These are phyloP conservation scores for Drosophila bocki DNA, from an alignment of 1,140 invertebrate species.

Conservation along the genomic window DNA sequence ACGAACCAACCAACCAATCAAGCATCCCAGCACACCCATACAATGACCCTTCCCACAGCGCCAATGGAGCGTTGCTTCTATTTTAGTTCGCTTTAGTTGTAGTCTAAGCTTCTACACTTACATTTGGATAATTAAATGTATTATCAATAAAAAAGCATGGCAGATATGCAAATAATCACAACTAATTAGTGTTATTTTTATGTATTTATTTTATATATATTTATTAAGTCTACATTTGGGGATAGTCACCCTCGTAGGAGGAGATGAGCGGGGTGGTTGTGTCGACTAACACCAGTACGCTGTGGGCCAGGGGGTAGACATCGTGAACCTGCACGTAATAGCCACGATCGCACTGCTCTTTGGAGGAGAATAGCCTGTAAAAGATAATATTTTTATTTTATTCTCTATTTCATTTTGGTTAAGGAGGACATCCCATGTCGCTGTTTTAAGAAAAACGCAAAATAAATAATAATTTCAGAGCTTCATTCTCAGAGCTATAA, in stretches of 20 bases:
- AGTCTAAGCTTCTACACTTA: constrained; percentile 63
- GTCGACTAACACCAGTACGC: constrained; percentile 88
- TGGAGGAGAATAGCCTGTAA: constrained; percentile 87
- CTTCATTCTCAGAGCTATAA: too few species aligned
- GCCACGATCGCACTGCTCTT: constrained; percentile 86
- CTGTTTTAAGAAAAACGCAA: too few species aligned
- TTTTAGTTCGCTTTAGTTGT: constrained; percentile 65
- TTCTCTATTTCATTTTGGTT: constrained; percentile 23
- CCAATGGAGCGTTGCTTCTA: constrained; percentile 48
- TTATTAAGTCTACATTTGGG: constrained; percentile 6
- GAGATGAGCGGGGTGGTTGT: constrained; percentile 87
- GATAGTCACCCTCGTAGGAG: constrained; percentile 62
- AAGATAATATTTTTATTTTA: constrained; percentile 5
- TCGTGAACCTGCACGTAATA: constrained; percentile 87
- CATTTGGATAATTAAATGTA: constrained; percentile 61
- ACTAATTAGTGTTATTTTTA: too few species aligned
- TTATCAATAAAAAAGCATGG: constrained; percentile 28
- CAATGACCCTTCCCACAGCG: constrained; percentile 42
- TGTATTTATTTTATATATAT: neutral
- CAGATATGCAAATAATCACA: constrained; percentile 4
- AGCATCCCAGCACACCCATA: constrained; percentile 19
- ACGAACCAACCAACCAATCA: neutral
- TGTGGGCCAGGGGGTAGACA: constrained; percentile 87
- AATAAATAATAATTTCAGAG: too few species aligned
- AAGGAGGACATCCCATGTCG: too few species aligned